Evolutionary conservation across 1,140 invertebrate genomes (phyloP).

Genomic region (Kradibia gibbosae): DNA sequence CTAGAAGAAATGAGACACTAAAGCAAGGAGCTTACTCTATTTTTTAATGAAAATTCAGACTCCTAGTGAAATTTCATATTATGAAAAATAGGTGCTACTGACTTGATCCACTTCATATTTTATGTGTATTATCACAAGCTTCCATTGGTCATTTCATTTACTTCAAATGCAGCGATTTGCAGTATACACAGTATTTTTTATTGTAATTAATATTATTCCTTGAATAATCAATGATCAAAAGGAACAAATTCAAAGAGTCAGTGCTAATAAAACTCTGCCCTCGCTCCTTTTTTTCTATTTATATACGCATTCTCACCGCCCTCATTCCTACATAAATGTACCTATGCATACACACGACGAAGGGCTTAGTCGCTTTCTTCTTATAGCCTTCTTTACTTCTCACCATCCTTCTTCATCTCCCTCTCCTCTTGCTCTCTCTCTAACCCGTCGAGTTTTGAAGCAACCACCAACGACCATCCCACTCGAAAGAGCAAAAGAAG

Average conservation of each 20-base stretch:
- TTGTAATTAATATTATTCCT: neutral
- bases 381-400: neutral
- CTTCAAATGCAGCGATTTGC: neutral
- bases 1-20: no score
- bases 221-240: neutral
- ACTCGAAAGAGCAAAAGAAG: conserved; percentile 60
- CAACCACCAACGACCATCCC: conserved; percentile 38
- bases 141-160: neutral
- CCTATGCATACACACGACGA: neutral
- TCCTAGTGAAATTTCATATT: no score
- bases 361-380: neutral
- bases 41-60: no score
- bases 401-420: neutral
- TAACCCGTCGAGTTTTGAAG: neutral
- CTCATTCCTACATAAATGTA: neutral
- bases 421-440: conserved; percentile 17
- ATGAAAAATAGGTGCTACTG: no score
- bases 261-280: neutral
- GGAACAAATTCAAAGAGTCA: neutral
- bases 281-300: neutral
- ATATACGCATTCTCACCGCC: neutral
- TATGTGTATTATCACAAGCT: no score
- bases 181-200: neutral
- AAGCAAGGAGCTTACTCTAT: no score
- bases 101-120: no score